Base-by-base conservation (phyloP, 2,888 invertebrate species). In the Troilus luridus region DNA sequence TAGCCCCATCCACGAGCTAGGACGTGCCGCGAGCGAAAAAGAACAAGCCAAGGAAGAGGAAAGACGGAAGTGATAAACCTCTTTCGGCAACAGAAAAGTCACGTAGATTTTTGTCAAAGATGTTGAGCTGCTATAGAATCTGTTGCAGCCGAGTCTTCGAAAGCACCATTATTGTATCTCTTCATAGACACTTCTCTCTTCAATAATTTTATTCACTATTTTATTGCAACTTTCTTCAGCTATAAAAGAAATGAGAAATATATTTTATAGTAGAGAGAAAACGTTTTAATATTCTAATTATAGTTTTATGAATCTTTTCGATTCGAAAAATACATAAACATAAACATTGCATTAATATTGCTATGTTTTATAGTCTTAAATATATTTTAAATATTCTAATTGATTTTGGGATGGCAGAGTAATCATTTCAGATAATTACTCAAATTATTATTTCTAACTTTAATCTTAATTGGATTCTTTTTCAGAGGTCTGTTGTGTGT, bases 101-200 rank as follows among this genome's bases (percentile, higher is more conserved):
- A 85, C 85, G 85, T 85, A 85, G 54, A 85, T 56, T 85, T 64
- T 85, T 85, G 85, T 85, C 85, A 85, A 85, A 56, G 85, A 85
- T 56, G 85, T 21, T 85, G 56, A 56, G 85, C 56, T 85, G 21
- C 56, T 56, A 85, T 5, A 85, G 85, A 56, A 56, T 85, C 21
- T 3, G 21, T 56, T n/a, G 64, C n/a, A 81, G 41, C 8, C 19
- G 21, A 21, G 54, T 54, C 54, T 2, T 9, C 3, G 10, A 9
- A 12, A 0, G 9, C 21, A n/a, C 85, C 56, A 85, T n/a, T 56
- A 85, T 85, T 85, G 85, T 56, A 56, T 85, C 85, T 56, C 54
- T 56, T 85, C 56, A 56, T 85, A n/a, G 19, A 54, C 72, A 56
- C 85, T 85, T 56, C 17, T 41, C 77, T 27, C 41, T 1, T 77